These are phyloP conservation scores for Microcebus griseorufus DNA, from an alignment of 2,113 vertebrate species.

Conservation along the genomic window DNA sequence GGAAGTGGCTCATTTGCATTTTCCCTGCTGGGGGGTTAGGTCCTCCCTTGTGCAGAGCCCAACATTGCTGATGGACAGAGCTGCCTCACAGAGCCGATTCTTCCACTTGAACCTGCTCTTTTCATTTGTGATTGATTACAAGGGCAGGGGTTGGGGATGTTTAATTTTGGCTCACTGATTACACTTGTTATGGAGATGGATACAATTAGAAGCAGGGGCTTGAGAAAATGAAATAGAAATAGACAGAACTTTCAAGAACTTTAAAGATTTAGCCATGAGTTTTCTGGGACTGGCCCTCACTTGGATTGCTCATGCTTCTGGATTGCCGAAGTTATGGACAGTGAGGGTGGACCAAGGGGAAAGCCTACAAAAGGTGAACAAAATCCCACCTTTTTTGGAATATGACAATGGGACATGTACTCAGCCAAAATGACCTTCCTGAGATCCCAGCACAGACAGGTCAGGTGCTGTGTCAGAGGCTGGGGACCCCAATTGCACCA, in stretches of 20 bases:
- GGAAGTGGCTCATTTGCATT: constrained; percentile 6
- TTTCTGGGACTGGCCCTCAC: constrained; percentile 61
- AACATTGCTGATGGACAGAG: background rate
- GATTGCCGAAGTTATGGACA: constrained; percentile 48
- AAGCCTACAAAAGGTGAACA: background rate
- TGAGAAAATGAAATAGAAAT: constrained; percentile 79
- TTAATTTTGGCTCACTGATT: constrained; percentile 81
- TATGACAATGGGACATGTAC: background rate
- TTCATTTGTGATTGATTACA: constrained; percentile 72
- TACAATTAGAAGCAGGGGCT: constrained; percentile 63
- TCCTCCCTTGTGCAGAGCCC: constrained; percentile 10
- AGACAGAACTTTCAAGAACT: constrained; percentile 55
- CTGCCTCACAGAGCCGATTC: background rate
- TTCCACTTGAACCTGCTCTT: constrained; percentile 27
- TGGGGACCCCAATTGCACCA: accelerated
- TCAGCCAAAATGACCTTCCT: background rate
- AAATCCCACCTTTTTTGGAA: background rate
- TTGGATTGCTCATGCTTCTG: constrained; percentile 44
- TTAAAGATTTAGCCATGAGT: constrained; percentile 54
- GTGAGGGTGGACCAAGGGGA: background rate
- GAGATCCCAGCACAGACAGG: background rate
- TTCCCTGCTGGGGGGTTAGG: background rate
- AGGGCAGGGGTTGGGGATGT: constrained; percentile 73
- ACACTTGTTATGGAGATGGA: constrained; percentile 68
- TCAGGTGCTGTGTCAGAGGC: background rate